phyloP scores from a whole-genome alignment of 2,113 vertebrate genomes.

The Accipiter cooperii region DNA sequence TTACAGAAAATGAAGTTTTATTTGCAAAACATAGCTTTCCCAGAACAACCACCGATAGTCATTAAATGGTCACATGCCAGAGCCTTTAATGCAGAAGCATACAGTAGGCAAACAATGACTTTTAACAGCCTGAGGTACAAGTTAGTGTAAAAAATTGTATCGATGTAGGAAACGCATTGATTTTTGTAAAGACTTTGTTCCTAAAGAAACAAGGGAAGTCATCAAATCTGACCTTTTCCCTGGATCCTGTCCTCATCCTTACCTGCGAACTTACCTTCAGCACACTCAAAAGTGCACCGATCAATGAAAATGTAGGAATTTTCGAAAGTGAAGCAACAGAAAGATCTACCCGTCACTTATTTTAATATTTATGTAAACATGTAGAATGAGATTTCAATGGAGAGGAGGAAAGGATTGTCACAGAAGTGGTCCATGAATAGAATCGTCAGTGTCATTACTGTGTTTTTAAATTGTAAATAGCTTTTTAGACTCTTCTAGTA shows the following conservation, averaged over 20 bases:
- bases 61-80: neutral
- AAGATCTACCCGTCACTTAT: neutral
- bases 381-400: neutral
- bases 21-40: constrained; percentile 49
- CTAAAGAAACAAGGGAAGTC: constrained; percentile 45
- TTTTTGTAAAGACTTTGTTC: constrained; percentile 42
- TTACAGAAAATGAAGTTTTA: constrained; percentile 67
- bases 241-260: constrained; percentile 5
- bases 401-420: neutral
- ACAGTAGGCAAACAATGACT: constrained; percentile 4
- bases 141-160: constrained; percentile 26
- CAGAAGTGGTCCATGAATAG: neutral
- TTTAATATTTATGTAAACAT: constrained; percentile 11
- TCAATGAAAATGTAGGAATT: neutral
- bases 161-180: constrained; percentile 18
- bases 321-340: neutral
- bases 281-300: neutral
- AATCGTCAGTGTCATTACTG: neutral
- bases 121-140: constrained; percentile 53
- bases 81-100: constrained; percentile 41
- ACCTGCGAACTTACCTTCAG: constrained; percentile 37
- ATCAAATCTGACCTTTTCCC: constrained; percentile 50
- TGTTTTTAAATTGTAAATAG: neutral
- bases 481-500: neutral
- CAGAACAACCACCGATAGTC: constrained; percentile 22